These are phyloP conservation scores for Psittacus erithacus DNA, from an alignment of 2,113 vertebrate species.

Conservation along the genomic window DNA sequence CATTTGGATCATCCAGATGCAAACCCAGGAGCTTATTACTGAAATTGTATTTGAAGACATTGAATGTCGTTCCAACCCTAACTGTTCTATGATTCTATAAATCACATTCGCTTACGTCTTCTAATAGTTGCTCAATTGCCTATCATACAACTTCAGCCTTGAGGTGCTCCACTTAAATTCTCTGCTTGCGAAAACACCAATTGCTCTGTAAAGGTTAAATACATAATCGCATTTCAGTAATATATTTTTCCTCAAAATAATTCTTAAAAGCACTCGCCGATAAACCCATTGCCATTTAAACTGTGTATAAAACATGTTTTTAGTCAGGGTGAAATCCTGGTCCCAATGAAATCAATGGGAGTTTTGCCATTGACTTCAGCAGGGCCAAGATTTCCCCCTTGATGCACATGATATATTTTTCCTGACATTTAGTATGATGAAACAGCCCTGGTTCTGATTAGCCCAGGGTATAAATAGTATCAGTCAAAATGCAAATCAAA, in stretches of 20 bases:
- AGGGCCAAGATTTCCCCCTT: slow-evolving; percentile 68
- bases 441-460: slow-evolving; percentile 70
- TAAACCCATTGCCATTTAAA: slow-evolving; percentile 40
- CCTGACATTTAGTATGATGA: slow-evolving; percentile 71
- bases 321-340: slow-evolving; percentile 65
- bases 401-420: slow-evolving; percentile 70
- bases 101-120: neutral
- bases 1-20: slow-evolving; percentile 51
- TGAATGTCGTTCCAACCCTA: neutral
- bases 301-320: slow-evolving; percentile 43
- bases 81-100: neutral
- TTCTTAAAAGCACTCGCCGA: neutral
- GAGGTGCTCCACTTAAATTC: neutral
- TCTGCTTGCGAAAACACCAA: neutral
- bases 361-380: slow-evolving; percentile 66
- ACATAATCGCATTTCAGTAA: neutral
- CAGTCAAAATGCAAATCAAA: slow-evolving; percentile 67
- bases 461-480: slow-evolving; percentile 67
- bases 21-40: slow-evolving; percentile 29
- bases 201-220: neutral
- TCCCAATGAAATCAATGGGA: slow-evolving; percentile 58
- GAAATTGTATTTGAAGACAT: slow-evolving; percentile 2
- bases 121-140: neutral
- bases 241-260: neutral
- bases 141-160: neutral